Evolutionary conservation across 1,140 invertebrate species (phyloP), one percentile per base, ranked within the genome.

Genomic region (Neoseiulus cucumeris): DNA sequence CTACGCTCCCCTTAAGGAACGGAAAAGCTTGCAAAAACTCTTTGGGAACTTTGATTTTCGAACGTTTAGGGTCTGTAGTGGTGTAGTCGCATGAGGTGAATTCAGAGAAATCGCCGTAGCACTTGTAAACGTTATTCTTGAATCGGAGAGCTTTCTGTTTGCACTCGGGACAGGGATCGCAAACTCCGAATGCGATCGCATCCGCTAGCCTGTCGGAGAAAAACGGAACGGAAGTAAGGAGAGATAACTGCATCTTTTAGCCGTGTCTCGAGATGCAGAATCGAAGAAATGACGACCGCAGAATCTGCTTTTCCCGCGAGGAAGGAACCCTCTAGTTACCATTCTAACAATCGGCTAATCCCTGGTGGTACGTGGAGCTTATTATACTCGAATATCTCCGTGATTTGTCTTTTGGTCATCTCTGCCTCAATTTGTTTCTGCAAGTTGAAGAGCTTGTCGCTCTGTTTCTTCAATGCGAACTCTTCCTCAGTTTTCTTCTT

Each of bases 21-120:
- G 75, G 66, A 68, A 80, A 79, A 2, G 78, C 70, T 68, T 83
- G 77, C 72, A 82, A 81, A 0, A 86, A 77, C 28, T 82, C 77
- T 18, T 76, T 74, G 1, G 91, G 87, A 33, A 96, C 75, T 71
- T 80, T 80, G 70, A 93, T 89, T 47, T 80, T 74, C n/a, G 73
- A 80, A 65, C 89, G 77, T 70, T 84, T 80, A 7, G 93, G 92
- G 22, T 84, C 80, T 70, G 82, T 81, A 0, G 83, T 82, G 7
- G 83, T 72, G 69, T 85, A 83, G 44, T 80, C 78, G 75, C 94
- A 98, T 75, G 87, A 89, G 0, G 87, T 85, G 88, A 91, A 98
- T 74, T 93, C 92, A 25, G 84, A 85, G 39, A 92, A 70, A 74
- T 86, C 78, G 44, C 92, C 93, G 69, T 75, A 77, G 72, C 91